Conservation (phyloP, 2,797 vertebrate species). For the Darevskia nairensis region DNA sequence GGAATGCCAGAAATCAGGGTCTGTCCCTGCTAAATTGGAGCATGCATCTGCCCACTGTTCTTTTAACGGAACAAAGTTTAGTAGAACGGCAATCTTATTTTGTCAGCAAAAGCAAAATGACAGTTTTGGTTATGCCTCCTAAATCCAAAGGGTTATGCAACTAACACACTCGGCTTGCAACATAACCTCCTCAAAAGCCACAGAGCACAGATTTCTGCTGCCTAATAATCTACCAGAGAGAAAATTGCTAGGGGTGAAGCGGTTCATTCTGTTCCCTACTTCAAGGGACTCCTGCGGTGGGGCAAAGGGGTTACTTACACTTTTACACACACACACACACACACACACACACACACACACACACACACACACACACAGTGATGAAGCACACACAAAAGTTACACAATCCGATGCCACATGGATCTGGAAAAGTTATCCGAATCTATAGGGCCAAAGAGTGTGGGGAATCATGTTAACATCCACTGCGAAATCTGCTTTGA, state of each 20-base stretch:
- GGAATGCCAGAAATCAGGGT: background rate
- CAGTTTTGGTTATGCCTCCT: background rate
- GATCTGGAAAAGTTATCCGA: background rate
- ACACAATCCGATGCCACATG: accelerated
- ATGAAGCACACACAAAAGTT: background rate
- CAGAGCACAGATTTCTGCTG: conserved; percentile 31
- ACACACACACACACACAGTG: background rate
- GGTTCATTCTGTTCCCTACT: conserved; percentile 54
- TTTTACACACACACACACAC: too few species aligned
- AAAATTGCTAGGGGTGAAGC: conserved; percentile 52
- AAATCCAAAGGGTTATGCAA: conserved; percentile 31
- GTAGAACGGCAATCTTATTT: conserved; percentile 4
- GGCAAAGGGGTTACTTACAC: accelerated
- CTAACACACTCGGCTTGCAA: background rate
- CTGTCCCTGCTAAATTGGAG: background rate
- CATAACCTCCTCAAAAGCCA: conserved; percentile 52
- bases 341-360: background rate
- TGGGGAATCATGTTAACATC: accelerated
- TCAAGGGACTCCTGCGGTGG: conserved; percentile 46
- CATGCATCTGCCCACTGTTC: background rate
- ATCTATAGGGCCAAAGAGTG: background rate
- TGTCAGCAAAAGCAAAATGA: background rate
- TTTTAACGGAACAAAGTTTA: background rate
- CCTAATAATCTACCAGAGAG: conserved; percentile 46
- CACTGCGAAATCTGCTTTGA: background rate